Evolutionary conservation across 2,888 invertebrate species (phyloP), one percentile per base, ranked within the genome.

Genomic region (Trichopoda pennipes): DNA sequence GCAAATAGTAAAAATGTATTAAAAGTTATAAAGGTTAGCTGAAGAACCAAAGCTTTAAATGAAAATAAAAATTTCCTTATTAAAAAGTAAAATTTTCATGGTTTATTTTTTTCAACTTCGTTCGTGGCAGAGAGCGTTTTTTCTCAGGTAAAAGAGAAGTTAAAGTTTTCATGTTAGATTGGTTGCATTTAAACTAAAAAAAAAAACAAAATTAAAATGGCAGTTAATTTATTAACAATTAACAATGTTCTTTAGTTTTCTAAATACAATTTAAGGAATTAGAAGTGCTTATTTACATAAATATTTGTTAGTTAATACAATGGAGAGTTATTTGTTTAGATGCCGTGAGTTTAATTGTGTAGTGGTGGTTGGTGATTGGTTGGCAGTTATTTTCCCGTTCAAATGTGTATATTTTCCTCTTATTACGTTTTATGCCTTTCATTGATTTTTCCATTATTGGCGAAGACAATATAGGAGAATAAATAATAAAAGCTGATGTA

Each of bases 381-480:
- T 64, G 73, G 63, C 64, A 60, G 74, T 77, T 77, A 44, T 55
- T 73, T 63, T 49, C 51, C 58, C 68, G 47, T 56, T 55, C n/a
- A 56, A 58, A 69, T 55, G 63, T 73, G 32, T 49, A 55, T 49
- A 72, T 28, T 63, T 81, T 81, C 51, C 42, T 81, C 44, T 53
- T 56, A 58, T 79, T 72, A 72, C 75, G 70, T 76, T 82, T 70
- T 66, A 19, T 56, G 68, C 51, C 75, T 79, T 79, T 79, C 82
- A 82, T 82, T 79, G 82, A 82, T 82, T 82, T 82, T 82, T 82
- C 75, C 79, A 68, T 74, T 69, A 53, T 73, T 73, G 61, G 42
- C 47, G 61, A 68, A 56, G 14, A 49, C 19, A 53, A 79, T 55
- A 42, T 28, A 28, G 7, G 4, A 19, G 49, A 28, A 17, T 56